A percentile compares a stretch with the other conserved stretches of the same genome.
Evolutionary conservation across 2,888 invertebrate genomes (phyloP).

Genomic region (Spicauda simplicius): DNA sequence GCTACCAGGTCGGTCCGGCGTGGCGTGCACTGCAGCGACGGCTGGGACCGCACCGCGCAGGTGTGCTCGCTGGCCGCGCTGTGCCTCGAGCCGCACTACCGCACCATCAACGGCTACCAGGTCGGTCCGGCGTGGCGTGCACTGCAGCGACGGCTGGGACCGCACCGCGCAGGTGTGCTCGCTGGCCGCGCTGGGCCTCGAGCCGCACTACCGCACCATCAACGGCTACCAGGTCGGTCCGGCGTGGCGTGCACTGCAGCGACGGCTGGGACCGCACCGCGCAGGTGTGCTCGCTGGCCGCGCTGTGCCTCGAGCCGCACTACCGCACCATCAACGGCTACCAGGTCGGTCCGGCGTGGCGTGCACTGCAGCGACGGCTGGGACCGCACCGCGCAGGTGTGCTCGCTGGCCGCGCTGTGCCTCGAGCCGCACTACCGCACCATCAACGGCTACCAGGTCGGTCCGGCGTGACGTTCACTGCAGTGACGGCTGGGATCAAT

Average conservation of each 20-base stretch:
- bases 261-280: conserved; percentile 99
- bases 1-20: conserved; percentile 89
- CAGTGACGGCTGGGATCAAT: too few species aligned
- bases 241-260: conserved; percentile 88
- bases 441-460: conserved; percentile 95
- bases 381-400: conserved; percentile 96
- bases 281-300: conserved; percentile 98
- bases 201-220: conserved; percentile 98
- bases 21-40: conserved; percentile 93
- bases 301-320: conserved; percentile 96
- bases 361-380: too few species aligned
- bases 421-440: conserved; percentile 98
- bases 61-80: conserved; percentile 98
- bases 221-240: conserved; percentile 93
- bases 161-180: conserved; percentile 99
- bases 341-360: conserved; percentile 83
- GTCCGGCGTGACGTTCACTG: too few species aligned
- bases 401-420: conserved; percentile 96
- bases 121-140: conserved; percentile 60
- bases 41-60: conserved; percentile 99
- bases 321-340: conserved; percentile 98
- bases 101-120: conserved; percentile 98
- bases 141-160: conserved; percentile 99
- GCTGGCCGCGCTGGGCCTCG: conserved; percentile 96
- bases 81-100: conserved; percentile 97